Evolutionary conservation across 2,888 invertebrate species (phyloP), one percentile per base, ranked within the genome.

Genomic region (Amblyteles armatorius): DNA sequence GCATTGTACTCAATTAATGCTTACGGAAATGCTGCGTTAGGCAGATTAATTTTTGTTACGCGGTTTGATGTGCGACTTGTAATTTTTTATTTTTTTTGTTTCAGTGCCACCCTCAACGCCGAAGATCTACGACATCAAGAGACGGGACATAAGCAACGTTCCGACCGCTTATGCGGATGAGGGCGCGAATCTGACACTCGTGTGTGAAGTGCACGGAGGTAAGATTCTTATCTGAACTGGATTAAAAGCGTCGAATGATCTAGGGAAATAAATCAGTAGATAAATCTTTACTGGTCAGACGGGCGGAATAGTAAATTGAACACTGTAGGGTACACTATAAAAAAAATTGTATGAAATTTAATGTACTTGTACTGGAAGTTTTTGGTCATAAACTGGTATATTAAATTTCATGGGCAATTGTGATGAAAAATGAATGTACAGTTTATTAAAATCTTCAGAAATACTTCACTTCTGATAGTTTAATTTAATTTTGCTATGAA

Each of bases 121-220:
- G 83, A 96, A 97, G 92, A 98, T 98, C 94, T 98, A 96, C 94
- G 97, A 98, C 92, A 96, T 96, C 76, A 97, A 97, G 93, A 95
- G 97, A 91, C 95, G 97, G 93, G 97, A 97, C 92, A 96, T 96
- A 94, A 96, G 97, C 91, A 96, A 97, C 94, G 95, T 97, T 88
- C 96, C 97, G 89, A 97, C 97, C 93, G 97, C 98, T 60, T 98
- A 97, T 94, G 97, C 97, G 92, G 82, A 82, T 67, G 98, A 98
- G 94, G 98, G 98, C 68, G 96, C 96, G 82, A 97, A 97, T 92
- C 96, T 98, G 77, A 95, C 96, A 90, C 96, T 98, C 86, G 96
- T 97, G 91, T 98, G 98, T 92, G 98, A 98, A 95, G 98, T 97
- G 16, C 96, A 96, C 91, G 97, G 97, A 95, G 98, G 98, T 98